A percentile compares a stretch with the other conserved stretches of the same genome.
These are phyloP conservation scores for Vireo griseus DNA, from an alignment of 2,797 vertebrate species.

Conservation along the genomic window DNA sequence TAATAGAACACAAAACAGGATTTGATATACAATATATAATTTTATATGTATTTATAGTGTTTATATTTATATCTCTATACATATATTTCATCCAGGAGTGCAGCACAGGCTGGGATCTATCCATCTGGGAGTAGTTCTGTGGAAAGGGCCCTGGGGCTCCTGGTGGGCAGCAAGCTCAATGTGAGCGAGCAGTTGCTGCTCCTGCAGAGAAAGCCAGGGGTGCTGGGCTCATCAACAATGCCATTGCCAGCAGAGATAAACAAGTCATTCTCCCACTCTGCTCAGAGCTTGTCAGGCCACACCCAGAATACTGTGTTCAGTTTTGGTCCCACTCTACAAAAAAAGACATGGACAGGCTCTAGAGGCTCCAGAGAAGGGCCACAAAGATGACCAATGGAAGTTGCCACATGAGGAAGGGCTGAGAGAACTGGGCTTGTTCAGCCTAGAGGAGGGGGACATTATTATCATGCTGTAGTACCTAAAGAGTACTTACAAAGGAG, in stretches of 20 bases:
- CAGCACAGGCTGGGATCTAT: neutral
- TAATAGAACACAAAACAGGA: neutral
- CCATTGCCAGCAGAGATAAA: neutral
- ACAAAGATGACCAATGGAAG: neutral
- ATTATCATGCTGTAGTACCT: accelerated
- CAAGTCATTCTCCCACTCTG: neutral
- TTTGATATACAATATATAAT: neutral
- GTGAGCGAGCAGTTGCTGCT: accelerated
- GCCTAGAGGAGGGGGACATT: neutral
- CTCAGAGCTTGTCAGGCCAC: neutral
- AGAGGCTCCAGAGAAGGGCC: neutral
- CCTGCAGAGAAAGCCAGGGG: neutral
- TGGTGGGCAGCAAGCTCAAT: neutral
- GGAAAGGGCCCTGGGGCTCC: neutral
- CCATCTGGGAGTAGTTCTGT: neutral
- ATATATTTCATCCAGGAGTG: neutral
- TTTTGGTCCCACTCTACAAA: neutral
- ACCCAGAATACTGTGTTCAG: neutral
- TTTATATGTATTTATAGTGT: neutral
- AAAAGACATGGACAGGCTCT: neutral
- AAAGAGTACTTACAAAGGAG: neutral
- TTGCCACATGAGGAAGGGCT: neutral
- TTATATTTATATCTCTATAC: neutral
- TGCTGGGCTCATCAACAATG: neutral
- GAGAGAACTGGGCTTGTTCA: neutral